Evolutionary conservation across 2,797 vertebrate genomes (phyloP), one percentile per base, ranked within the genome.

Genomic region (Moxostoma hubbsi): DNA sequence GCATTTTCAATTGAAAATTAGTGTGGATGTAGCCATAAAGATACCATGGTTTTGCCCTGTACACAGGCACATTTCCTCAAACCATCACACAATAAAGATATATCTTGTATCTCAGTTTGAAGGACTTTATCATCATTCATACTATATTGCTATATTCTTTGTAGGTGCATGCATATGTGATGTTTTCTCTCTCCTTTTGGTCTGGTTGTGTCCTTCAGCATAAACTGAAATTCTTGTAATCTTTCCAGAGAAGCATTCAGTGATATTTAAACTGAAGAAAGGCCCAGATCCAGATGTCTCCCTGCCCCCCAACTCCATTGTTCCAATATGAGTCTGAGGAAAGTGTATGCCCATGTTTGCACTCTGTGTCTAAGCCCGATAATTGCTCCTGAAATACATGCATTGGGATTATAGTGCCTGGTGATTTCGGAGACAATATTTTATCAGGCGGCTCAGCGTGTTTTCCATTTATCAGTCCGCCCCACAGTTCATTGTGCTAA

Each of bases 401-500:
- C 84, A 85, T 54, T 78, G 82, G 89, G 92, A 93, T 94, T 92
- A 93, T 86, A 82, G 82, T 64, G 77, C 79, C 79, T 66, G 88
- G 87, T 88, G 88, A 89, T 89, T 90, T 80, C 47, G 12, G 76
- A 90, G 89, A 92, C 90, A 92, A 89, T 88, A 89, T 90, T 90
- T 86, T 87, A 90, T 90, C 90, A 90, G 89, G 87, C 85, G 74
- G 83, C 90, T 63, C 91, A 90, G 90, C 89, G 90, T 91, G 93
- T 88, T 90, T 88, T 68, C 88, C 86, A 83, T 93, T 93, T 93
- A 93, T 93, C 91, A 89, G 83, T 90, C 84, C 80, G 85, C 82
- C 62, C 88, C 88, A 87, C 85, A 87, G 91, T 94, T 94, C 91
- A 92, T 90, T 86, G 80, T 86, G 90, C 92, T 93, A 90, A 92